A percentile compares a stretch with the other conserved stretches of the same genome.
Conservation (phyloP, 2,113 vertebrate genomes). For the Burhinus oedicnemus region DNA sequence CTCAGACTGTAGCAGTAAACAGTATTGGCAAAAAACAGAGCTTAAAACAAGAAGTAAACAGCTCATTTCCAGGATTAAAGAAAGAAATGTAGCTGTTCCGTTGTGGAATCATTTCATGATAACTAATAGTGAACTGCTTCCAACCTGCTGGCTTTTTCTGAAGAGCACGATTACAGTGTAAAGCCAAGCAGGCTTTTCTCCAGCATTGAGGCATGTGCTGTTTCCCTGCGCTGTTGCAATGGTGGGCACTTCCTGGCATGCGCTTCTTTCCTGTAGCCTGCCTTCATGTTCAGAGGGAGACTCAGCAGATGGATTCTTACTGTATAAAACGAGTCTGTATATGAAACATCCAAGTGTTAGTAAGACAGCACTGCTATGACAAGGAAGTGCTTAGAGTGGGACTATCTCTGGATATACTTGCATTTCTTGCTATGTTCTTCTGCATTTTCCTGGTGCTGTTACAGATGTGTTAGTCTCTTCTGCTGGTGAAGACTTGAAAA, state of each 20-base stretch:
- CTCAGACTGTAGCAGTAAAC: neutral
- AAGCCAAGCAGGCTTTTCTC: neutral
- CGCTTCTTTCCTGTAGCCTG: neutral
- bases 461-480: neutral
- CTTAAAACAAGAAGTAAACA: neutral
- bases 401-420: neutral
- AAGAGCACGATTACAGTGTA: neutral
- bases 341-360: neutral
- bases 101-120: neutral
- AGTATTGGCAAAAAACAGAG: neutral
- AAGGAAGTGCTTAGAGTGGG: neutral
- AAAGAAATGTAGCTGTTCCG: neutral
- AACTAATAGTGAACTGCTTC: neutral
- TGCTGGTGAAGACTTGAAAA: neutral
- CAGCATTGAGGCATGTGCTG: accelerated
- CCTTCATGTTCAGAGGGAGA: neutral
- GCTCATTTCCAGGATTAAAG: neutral
- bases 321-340: neutral
- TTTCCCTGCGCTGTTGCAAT: neutral
- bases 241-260: neutral
- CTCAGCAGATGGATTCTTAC: neutral
- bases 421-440: neutral
- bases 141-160: neutral
- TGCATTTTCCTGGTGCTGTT: neutral
- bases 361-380: neutral